A percentile compares a stretch with the other conserved stretches of the same genome.
These are phyloP conservation scores for Cyrtorhinus lividipennis DNA, from an alignment of 1,140 invertebrate species.

Conservation along the genomic window DNA sequence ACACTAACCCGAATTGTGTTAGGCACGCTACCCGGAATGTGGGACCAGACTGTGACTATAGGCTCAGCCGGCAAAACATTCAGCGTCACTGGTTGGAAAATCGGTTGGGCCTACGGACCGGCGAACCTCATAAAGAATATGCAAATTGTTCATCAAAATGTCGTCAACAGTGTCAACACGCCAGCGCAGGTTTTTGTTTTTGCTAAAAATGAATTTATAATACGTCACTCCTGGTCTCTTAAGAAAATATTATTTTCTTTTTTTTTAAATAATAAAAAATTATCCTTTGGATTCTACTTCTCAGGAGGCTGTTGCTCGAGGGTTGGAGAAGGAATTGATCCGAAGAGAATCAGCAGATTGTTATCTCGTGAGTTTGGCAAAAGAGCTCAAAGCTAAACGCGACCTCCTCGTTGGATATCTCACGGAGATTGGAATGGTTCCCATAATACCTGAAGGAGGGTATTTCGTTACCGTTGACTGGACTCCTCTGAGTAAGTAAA, in stretches of 20 bases:
- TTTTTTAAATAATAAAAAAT: no score
- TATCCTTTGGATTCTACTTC: no score
- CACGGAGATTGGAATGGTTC: conserved; percentile 66
- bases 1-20: no score
- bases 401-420: conserved; percentile 70
- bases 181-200: conserved; percentile 49
- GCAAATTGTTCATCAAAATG: conserved; percentile 85
- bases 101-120: conserved; percentile 92
- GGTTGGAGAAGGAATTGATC: conserved; percentile 73
- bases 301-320: conserved; percentile 80
- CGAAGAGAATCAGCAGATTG: conserved; percentile 58
- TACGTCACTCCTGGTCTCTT: no score
- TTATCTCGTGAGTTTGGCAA: conserved; percentile 66
- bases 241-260: no score
- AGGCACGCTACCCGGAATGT: conserved; percentile 94
- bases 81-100: conserved; percentile 93
- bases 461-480: conserved; percentile 96
- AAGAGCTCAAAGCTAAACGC: conserved; percentile 66
- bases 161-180: conserved; percentile 78
- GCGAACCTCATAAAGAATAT: conserved; percentile 61
- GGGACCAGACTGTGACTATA: conserved; percentile 91
- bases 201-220: conserved; percentile 8
- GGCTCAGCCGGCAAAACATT: conserved; percentile 97
- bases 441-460: conserved; percentile 89
- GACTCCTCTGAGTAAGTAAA: conserved; percentile 49